These are phyloP conservation scores for Graphium colonna DNA, from an alignment of 2,888 invertebrate species.

Conservation along the genomic window DNA sequence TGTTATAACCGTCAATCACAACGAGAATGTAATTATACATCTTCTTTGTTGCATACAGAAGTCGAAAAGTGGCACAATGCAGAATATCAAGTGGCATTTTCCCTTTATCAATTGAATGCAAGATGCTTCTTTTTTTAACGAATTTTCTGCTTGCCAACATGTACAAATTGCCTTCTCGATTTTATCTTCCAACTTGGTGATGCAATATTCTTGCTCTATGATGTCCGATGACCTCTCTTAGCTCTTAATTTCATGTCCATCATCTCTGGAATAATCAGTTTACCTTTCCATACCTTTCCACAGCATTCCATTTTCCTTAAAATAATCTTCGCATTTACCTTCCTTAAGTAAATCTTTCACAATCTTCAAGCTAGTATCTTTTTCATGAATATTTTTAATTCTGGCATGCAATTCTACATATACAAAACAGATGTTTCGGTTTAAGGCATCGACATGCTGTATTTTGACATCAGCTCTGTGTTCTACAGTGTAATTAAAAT, in stretches of 20 bases:
- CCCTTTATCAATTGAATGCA: constrained; percentile 27
- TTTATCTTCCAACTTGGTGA: constrained; percentile 29
- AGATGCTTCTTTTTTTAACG: constrained; percentile 33
- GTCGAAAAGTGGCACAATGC: constrained; percentile 42
- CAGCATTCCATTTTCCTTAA: too few relatives aligned
- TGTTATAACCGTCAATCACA: constrained; percentile 44
- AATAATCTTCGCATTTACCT: too few relatives aligned
- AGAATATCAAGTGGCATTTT: constrained; percentile 25
- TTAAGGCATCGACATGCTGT: background rate
- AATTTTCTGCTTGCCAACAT: too few relatives aligned
- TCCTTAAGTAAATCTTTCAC: too few relatives aligned
- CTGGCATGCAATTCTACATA: background rate
- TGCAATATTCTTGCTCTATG: constrained; percentile 35
- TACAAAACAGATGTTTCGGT: background rate
- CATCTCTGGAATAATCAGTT: too few relatives aligned
- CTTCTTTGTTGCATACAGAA: constrained; percentile 39
- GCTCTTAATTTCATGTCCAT: too few relatives aligned
- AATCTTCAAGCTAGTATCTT: background rate
- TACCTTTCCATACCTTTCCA: too few relatives aligned
- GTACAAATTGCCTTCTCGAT: constrained; percentile 29
- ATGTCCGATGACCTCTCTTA: too few relatives aligned
- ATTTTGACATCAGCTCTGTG: background rate
- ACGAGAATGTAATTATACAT: constrained; percentile 44
- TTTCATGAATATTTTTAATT: background rate
- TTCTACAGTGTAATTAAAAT: background rate